Evolutionary conservation across 2,888 invertebrate genomes (phyloP).

Genomic region (Anthophora plumipes): DNA sequence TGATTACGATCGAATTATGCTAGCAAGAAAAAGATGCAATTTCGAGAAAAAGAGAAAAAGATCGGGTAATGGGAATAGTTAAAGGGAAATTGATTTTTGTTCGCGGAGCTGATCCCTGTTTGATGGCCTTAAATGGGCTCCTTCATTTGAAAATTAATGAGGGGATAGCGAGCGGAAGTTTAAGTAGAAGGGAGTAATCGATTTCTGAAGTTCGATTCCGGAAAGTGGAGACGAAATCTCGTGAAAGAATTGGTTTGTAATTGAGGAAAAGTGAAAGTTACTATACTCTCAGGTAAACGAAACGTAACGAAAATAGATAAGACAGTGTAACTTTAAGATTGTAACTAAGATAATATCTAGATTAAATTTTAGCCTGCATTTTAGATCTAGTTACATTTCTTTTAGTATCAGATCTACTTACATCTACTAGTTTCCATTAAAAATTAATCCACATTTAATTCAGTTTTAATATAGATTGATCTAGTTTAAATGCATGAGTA

Average conservation of each 20-base stretch:
- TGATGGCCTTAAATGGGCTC: constrained; percentile 1
- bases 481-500: not conserved
- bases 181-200: constrained; percentile 9
- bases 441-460: not conserved
- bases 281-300: not conserved
- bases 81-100: constrained; percentile 12
- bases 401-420: no score
- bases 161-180: constrained; percentile 1
- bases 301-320: not conserved
- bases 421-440: no score
- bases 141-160: constrained; percentile 34
- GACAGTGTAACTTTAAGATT: not conserved
- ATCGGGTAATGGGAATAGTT: not conserved
- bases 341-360: no score
- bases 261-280: not conserved
- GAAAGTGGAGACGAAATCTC: not conserved
- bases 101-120: not conserved
- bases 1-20: not conserved
- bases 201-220: not conserved
- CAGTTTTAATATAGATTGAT: not conserved
- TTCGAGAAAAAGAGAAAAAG: not conserved
- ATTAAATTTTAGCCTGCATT: no score
- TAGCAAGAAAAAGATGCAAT: not conserved
- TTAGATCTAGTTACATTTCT: no score
- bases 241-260: not conserved